phyloP scores from a whole-genome alignment of 2,797 vertebrate genomes.

The Neosalanx taihuensis region DNA sequence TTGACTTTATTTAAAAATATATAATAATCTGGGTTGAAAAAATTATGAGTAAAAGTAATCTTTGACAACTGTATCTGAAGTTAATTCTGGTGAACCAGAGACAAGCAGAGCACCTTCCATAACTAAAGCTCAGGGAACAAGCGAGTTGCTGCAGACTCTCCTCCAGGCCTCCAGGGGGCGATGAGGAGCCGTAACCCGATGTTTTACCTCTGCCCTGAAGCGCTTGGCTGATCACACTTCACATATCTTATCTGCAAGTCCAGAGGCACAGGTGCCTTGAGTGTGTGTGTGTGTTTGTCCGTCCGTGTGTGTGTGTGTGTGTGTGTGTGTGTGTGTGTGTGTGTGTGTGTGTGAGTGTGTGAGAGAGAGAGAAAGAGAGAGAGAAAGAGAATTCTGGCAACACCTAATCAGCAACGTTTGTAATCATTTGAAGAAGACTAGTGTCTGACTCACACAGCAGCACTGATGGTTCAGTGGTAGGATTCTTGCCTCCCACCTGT shows the following conservation, averaged over 20 bases:
- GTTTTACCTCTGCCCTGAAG: not conserved
- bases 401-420: not conserved
- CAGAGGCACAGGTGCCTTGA: not conserved
- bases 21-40: too few relatives aligned
- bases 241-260: conserved; percentile 1
- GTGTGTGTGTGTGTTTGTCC: not conserved
- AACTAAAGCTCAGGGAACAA: not conserved
- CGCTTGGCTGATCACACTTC: not conserved
- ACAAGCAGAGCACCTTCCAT: not conserved
- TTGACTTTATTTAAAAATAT: too few relatives aligned
- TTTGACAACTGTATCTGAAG: too few relatives aligned
- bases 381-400: too few relatives aligned
- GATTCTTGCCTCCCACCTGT: too few relatives aligned
- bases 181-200: not conserved
- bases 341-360: too few relatives aligned
- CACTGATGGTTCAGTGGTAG: too few relatives aligned
- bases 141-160: too few relatives aligned
- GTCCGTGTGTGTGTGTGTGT: not conserved
- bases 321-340: not conserved
- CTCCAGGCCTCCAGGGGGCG: not conserved
- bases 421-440: not conserved
- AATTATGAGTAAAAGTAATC: too few relatives aligned
- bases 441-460: too few relatives aligned
- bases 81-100: not conserved
- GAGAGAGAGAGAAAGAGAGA: too few relatives aligned